These are phyloP conservation scores for Rhynchopsitta pachyrhyncha DNA, from an alignment of 2,113 vertebrate species.

Conservation along the genomic window DNA sequence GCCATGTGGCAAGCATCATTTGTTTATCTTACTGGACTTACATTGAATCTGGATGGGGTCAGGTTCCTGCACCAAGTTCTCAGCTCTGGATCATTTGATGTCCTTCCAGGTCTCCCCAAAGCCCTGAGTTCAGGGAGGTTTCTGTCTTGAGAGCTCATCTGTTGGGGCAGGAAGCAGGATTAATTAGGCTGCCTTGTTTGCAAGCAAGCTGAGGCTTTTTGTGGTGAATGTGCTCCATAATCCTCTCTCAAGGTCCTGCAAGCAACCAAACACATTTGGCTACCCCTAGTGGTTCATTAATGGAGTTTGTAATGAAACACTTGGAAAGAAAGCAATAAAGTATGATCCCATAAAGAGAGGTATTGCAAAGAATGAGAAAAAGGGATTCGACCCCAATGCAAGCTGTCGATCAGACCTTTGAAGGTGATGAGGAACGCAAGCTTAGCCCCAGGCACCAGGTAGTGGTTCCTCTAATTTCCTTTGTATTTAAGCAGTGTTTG, in stretches of 20 bases:
- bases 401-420: neutral
- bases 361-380: neutral
- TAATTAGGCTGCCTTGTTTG: neutral
- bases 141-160: neutral
- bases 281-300: constrained; percentile 32
- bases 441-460: neutral
- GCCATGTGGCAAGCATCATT: neutral
- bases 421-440: neutral
- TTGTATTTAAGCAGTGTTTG: neutral
- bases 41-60: neutral
- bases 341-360: neutral
- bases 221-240: neutral
- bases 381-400: neutral
- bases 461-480: neutral
- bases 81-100: neutral
- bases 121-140: neutral
- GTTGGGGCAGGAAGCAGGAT: neutral
- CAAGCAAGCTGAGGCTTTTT: neutral
- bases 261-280: neutral
- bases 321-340: constrained; percentile 3
- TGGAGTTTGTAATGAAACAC: neutral
- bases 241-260: neutral
- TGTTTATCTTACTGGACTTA: neutral
- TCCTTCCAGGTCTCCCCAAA: neutral
- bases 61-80: neutral